phyloP scores from a whole-genome alignment of 2,888 invertebrate species.

The Diabrotica balteata region DNA sequence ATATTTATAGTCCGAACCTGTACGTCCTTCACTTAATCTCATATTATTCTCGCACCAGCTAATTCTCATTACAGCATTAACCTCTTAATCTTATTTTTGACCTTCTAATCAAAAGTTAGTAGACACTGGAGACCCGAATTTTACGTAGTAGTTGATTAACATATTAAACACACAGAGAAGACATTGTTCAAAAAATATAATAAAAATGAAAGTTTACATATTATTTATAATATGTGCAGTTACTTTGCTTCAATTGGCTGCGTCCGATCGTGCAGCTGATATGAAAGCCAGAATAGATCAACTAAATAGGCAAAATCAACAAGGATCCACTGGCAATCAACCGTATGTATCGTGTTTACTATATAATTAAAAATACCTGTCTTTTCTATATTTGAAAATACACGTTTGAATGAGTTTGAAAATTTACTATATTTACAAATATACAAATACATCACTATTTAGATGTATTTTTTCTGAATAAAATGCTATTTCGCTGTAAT shows the following conservation, averaged over 20 bases:
- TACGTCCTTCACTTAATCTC: not conserved
- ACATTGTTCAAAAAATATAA: not conserved
- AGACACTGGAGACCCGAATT: not conserved
- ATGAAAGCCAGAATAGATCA: conserved; percentile 11
- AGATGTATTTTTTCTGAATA: no score
- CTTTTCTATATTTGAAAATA: not conserved
- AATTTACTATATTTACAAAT: no score
- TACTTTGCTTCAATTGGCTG: no score
- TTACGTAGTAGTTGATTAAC: not conserved
- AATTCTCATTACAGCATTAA: conserved; percentile 1
- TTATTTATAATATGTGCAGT: not conserved
- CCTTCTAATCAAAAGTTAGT: conserved; percentile 6
- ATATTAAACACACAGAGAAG: not conserved
- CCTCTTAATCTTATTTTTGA: not conserved
- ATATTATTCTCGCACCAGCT: not conserved
- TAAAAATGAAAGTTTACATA: not conserved
- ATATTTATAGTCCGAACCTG: not conserved
- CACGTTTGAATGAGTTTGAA: no score
- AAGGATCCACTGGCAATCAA: not conserved
- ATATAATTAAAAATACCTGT: not conserved
- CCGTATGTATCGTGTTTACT: not conserved
- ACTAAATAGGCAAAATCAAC: conserved; percentile 5
- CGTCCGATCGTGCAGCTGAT: not conserved
- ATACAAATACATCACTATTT: no score
- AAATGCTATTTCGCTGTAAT: no score